Percentiles rank a stretch among this genome's conserved stretches.
Conservation (phyloP, 2,888 invertebrate species). For the Helleia helle region DNA sequence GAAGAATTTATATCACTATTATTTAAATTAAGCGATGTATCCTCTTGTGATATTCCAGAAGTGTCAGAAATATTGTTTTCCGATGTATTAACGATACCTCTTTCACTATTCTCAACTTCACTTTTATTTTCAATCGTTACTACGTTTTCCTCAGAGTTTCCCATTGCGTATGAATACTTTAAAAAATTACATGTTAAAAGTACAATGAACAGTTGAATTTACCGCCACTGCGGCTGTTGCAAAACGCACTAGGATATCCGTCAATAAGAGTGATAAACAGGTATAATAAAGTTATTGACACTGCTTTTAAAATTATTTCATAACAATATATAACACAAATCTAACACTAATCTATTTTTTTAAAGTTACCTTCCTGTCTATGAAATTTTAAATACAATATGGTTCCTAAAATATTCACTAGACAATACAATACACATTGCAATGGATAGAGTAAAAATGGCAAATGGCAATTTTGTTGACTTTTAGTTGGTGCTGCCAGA, state of each 20-base stretch:
- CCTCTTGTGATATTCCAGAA: slow-evolving; percentile 38
- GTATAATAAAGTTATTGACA: slow-evolving; percentile 48
- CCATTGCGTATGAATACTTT: slow-evolving; percentile 41
- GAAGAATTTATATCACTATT: slow-evolving; percentile 39
- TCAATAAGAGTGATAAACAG: slow-evolving; percentile 65
- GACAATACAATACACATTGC: slow-evolving; percentile 34
- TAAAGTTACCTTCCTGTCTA: slow-evolving; percentile 17
- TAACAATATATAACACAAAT: not conserved
- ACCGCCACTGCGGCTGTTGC: slow-evolving; percentile 63
- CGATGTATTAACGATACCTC: slow-evolving; percentile 43
- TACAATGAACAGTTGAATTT: slow-evolving; percentile 54
- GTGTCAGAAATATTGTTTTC: slow-evolving; percentile 43
- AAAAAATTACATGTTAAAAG: slow-evolving; percentile 38
- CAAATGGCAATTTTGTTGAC: slow-evolving; percentile 49
- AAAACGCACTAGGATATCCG: slow-evolving; percentile 70
- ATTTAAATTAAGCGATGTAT: slow-evolving; percentile 29
- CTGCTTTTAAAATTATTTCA: not conserved
- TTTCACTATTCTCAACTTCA: slow-evolving; percentile 35
- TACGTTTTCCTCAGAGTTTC: slow-evolving; percentile 52
- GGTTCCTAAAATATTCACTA: slow-evolving; percentile 25
- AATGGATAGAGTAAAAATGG: slow-evolving; percentile 26
- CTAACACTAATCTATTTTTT: not conserved
- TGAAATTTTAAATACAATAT: slow-evolving; percentile 27
- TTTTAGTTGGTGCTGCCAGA: slow-evolving; percentile 18
- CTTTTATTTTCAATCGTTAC: slow-evolving; percentile 33